phyloP scores from a whole-genome alignment of 1,140 invertebrate genomes.

The Neelides sp. region DNA sequence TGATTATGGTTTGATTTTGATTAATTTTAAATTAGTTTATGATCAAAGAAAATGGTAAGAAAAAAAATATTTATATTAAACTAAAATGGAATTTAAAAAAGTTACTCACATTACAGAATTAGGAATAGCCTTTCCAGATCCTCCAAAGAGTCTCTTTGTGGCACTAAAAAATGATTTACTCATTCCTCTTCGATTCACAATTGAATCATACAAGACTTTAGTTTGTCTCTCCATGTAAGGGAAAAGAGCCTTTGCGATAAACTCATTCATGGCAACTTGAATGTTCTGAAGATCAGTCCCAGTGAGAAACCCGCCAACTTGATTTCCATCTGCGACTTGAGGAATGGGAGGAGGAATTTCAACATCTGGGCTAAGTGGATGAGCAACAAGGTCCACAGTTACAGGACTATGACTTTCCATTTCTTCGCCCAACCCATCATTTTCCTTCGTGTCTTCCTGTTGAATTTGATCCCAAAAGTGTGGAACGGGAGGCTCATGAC shows the following conservation, averaged over 20 bases:
- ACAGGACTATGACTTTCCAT: slow-evolving; percentile 32
- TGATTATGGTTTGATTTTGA: not conserved
- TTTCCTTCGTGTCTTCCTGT: slow-evolving; percentile 33
- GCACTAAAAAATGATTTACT: slow-evolving; percentile 83
- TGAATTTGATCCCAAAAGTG: slow-evolving; percentile 55
- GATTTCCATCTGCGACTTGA: slow-evolving; percentile 5
- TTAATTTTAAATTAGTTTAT: no score
- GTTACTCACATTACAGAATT: slow-evolving; percentile 43
- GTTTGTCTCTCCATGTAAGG: slow-evolving; percentile 84
- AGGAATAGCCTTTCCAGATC: slow-evolving; percentile 43
- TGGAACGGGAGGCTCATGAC: slow-evolving; percentile 46
- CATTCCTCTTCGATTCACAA: slow-evolving; percentile 73
- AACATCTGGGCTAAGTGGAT: slow-evolving; percentile 33
- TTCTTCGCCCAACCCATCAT: slow-evolving; percentile 41
- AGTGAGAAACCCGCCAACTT: slow-evolving; percentile 56
- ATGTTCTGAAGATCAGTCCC: slow-evolving; percentile 70
- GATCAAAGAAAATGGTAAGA: slow-evolving; percentile 3
- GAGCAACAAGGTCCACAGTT: slow-evolving; percentile 19
- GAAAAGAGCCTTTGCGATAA: slow-evolving; percentile 68
- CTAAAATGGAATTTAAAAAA: slow-evolving; percentile 39
- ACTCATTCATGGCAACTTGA: slow-evolving; percentile 72
- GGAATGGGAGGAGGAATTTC: slow-evolving; percentile 14
- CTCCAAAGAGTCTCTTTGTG: slow-evolving; percentile 86
- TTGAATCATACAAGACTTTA: slow-evolving; percentile 61
- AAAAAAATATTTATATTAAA: slow-evolving; percentile 53